Conservation (phyloP, 2,797 vertebrate species). For the Megaceryle alcyon region DNA sequence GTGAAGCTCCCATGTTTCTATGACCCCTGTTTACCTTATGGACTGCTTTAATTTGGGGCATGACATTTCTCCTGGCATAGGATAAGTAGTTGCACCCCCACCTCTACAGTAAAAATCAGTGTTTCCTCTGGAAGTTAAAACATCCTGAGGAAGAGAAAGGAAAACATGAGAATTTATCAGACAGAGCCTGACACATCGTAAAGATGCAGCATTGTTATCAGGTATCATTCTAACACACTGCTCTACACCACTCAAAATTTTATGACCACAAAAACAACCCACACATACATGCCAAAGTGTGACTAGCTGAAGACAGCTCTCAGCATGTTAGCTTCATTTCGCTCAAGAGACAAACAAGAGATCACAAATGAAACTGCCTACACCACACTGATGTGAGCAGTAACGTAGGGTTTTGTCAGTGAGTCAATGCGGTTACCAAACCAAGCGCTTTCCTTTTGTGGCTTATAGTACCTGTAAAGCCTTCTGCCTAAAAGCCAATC, state of each 20-base stretch:
- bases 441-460: background rate
- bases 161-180: slow-evolving; percentile 62
- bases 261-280: slow-evolving; percentile 71
- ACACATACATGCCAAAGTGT: slow-evolving; percentile 56
- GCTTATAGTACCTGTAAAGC: slow-evolving; percentile 6
- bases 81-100: background rate
- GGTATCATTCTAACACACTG: slow-evolving; percentile 69
- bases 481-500: slow-evolving; percentile 59
- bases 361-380: slow-evolving; percentile 68
- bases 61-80: background rate
- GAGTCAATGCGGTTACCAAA: slow-evolving; percentile 26
- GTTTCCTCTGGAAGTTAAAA: slow-evolving; percentile 60
- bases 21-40: background rate
- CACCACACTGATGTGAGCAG: slow-evolving; percentile 28
- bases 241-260: slow-evolving; percentile 67
- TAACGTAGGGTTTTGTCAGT: slow-evolving; percentile 37
- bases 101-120: slow-evolving; percentile 19
- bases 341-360: slow-evolving; percentile 68
- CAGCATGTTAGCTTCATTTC: slow-evolving; percentile 66
- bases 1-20: background rate
- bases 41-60: slow-evolving; percentile 14
- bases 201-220: slow-evolving; percentile 72
- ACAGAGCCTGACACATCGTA: slow-evolving; percentile 55
- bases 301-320: slow-evolving; percentile 70
- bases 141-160: slow-evolving; percentile 54